Evolutionary conservation across 2,113 vertebrate genomes (phyloP).

Genomic region (Prietella phreatophila): DNA sequence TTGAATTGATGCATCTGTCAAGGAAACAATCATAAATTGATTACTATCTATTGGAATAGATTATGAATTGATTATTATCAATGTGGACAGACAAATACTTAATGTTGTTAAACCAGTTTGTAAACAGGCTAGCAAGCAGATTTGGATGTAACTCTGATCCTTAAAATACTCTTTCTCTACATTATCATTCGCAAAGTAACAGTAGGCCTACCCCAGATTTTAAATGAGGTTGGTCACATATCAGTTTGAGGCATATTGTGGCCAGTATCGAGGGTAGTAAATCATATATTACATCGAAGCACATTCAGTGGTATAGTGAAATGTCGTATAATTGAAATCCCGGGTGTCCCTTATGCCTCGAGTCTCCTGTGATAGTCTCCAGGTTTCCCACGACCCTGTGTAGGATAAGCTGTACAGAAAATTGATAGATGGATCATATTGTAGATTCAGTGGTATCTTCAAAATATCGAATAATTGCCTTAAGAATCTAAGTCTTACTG

Average conservation of each 20-base stretch:
- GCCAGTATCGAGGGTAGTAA: not conserved
- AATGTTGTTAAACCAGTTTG: not conserved
- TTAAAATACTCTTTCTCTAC: not conserved
- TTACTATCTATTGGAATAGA: not conserved
- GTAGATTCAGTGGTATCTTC: not conserved
- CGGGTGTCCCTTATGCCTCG: too few species aligned
- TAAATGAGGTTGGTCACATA: not conserved
- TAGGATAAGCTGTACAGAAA: too few species aligned
- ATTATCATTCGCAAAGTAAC: not conserved
- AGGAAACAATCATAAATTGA: not conserved
- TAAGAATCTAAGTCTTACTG: not conserved
- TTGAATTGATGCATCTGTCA: not conserved
- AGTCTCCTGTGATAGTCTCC: too few species aligned
- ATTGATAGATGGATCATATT: not conserved
- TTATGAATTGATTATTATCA: not conserved
- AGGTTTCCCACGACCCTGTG: too few species aligned
- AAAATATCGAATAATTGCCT: not conserved
- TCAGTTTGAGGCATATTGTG: not conserved
- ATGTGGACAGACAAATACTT: not conserved
- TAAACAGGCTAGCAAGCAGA: not conserved
- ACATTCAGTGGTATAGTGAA: not conserved
- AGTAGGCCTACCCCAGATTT: not conserved
- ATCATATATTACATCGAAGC: not conserved
- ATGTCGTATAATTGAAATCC: not conserved
- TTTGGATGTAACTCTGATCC: not conserved